These are phyloP conservation scores for Plotosus lineatus DNA, from an alignment of 2,113 vertebrate genomes.

Conservation along the genomic window DNA sequence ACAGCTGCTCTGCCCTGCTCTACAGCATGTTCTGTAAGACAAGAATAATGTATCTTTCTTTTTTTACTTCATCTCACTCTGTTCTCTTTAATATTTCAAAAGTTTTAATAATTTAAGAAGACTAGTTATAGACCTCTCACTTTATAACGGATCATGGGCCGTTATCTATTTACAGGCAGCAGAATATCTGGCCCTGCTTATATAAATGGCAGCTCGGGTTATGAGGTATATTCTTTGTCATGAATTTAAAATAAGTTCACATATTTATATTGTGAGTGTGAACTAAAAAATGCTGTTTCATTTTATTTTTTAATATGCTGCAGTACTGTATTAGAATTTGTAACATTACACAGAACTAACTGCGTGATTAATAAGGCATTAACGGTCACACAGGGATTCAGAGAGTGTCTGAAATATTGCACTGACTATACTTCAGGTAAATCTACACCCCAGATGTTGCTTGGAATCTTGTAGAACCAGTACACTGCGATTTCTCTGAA, in stretches of 20 bases:
- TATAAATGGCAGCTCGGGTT: not conserved
- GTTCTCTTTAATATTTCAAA: constrained; percentile 12
- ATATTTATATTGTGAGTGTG: not conserved
- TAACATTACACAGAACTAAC: not conserved
- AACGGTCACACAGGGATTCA: not conserved
- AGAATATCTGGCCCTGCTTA: not conserved
- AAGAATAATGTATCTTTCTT: not conserved
- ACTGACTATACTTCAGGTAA: not conserved
- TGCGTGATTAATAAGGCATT: not conserved
- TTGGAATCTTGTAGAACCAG: not conserved
- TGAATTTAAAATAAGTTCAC: not conserved
- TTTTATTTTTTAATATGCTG: not conserved
- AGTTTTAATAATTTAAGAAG: not conserved
- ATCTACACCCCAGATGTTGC: not conserved
- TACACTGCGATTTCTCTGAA: not conserved
- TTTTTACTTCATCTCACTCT: not conserved
- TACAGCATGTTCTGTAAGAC: not conserved
- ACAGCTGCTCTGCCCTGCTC: too few relatives aligned
- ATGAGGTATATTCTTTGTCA: constrained; percentile 2
- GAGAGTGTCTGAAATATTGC: not conserved
- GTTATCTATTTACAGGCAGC: not conserved
- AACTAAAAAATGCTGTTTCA: not conserved
- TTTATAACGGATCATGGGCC: not conserved
- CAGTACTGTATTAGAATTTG: not conserved
- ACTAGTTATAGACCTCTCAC: not conserved